phyloP scores from a whole-genome alignment of 2,888 invertebrate genomes.

The Caenorhabditis japonica region DNA sequence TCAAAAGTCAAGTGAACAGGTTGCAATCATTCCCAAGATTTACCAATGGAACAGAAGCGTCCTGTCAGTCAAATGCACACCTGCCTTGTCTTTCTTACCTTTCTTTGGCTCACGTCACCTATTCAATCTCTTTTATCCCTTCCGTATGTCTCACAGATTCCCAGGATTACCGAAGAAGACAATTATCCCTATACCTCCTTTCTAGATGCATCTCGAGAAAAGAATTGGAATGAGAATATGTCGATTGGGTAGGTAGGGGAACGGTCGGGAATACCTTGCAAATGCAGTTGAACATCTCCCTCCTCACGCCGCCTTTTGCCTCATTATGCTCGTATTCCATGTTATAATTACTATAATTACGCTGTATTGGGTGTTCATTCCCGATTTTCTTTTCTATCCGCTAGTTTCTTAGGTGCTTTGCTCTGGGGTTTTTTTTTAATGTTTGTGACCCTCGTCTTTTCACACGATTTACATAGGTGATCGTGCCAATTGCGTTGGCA shows the following conservation, averaged over 20 bases:
- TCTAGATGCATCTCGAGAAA: slow-evolving; percentile 30
- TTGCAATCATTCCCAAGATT: slow-evolving; percentile 19
- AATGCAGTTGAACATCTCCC: too few relatives aligned
- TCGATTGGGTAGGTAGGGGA: too few relatives aligned
- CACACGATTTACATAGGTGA: slow-evolving; percentile 12
- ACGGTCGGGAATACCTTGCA: slow-evolving; percentile 33
- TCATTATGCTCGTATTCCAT: slow-evolving; percentile 56
- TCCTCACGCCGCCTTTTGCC: slow-evolving; percentile 12
- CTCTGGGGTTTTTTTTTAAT: too few relatives aligned
- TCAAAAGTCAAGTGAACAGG: slow-evolving; percentile 28
- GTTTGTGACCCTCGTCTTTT: neutral
- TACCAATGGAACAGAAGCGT: too few relatives aligned
- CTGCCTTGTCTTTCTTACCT: slow-evolving; percentile 21
- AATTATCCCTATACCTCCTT: slow-evolving; percentile 27
- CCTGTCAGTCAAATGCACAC: slow-evolving; percentile 43
- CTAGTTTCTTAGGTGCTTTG: too few relatives aligned
- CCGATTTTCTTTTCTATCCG: neutral
- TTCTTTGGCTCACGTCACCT: slow-evolving; percentile 17
- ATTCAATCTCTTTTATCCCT: slow-evolving; percentile 50
- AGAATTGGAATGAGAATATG: too few relatives aligned
- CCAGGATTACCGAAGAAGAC: slow-evolving; percentile 43
- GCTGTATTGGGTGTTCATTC: slow-evolving; percentile 25
- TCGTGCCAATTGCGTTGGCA: slow-evolving; percentile 9
- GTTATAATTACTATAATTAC: slow-evolving; percentile 55
- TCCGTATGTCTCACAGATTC: slow-evolving; percentile 47